Percentiles rank a stretch among this genome's conserved stretches.
Conservation (phyloP, 2,888 invertebrate genomes). For the Stegana nigrithorax region DNA sequence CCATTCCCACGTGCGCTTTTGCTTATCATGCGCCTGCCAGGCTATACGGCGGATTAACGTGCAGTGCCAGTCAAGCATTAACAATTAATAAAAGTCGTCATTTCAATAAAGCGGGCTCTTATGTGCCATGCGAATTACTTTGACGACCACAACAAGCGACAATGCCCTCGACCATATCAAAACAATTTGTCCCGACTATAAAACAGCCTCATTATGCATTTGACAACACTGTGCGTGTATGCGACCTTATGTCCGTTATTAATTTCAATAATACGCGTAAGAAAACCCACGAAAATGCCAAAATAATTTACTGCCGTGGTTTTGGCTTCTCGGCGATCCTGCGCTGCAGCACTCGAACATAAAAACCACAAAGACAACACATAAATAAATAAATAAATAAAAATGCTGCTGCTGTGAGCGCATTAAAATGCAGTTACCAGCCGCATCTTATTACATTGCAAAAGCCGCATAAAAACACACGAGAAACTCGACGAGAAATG, state of each 20-base stretch:
- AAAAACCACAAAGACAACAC: conserved; percentile 2
- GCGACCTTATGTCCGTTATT: conserved; percentile 29
- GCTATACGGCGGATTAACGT: conserved; percentile 18
- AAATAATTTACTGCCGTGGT: conserved; percentile 23
- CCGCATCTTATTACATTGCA: conserved; percentile 29
- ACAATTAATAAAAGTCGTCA: conserved; percentile 51
- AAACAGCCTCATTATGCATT: conserved; percentile 13
- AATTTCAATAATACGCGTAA: conserved; percentile 30
- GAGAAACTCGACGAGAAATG: too few species aligned
- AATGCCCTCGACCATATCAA: background rate
- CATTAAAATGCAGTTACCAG: conserved; percentile 57
- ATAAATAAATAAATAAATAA: conserved; percentile 30
- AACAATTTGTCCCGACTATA: background rate
- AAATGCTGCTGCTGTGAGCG: conserved; percentile 42
- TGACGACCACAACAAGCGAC: conserved; percentile 3
- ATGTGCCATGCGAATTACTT: too few species aligned
- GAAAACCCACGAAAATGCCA: conserved; percentile 33
- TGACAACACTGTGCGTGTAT: background rate
- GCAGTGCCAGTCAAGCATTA: conserved; percentile 34
- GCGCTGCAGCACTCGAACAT: conserved; percentile 7
- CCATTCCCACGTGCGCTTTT: conserved; percentile 40
- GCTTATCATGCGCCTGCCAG: conserved; percentile 40
- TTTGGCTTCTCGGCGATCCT: too few species aligned
- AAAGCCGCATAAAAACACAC: conserved; percentile 30
- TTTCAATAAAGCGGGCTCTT: too few species aligned